Evolutionary conservation across 2,888 invertebrate species (phyloP), one percentile per base, ranked within the genome.

Genomic region (Leucania comma): DNA sequence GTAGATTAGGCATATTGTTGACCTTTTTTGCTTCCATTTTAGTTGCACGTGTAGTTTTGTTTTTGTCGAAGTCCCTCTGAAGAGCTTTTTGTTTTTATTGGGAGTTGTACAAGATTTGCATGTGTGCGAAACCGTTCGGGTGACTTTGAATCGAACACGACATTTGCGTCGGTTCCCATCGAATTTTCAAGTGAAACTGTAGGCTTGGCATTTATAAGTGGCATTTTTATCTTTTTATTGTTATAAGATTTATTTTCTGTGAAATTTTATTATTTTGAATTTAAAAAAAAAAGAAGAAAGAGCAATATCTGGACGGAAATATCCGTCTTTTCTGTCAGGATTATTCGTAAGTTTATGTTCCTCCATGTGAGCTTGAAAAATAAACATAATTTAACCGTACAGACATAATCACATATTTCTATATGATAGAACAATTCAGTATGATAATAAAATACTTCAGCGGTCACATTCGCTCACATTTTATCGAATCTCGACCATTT

Each of bases 1-100:
- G 94, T 95, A 94, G 94, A 95, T 96, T 95, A 95, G 94, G 94
- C 93, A 95, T 95, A 95, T 95, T 95, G 95, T 95, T 95, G 94
- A 95, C 93, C 93, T 94, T 96, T 93, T 96, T 95, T 95, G 92
- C 92, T 90, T 91, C 88, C 91, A 91, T 92, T 92, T 89, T 86
- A 83, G 91, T 87, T 93, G 94, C 95, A 95, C 94, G 94, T 95
- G 95, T 93, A 88, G 90, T 91, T 88, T 88, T 87, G 80, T 89
- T 92, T 94, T 94, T 95, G 91, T 90, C 86, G 74, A 73, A 73
- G 75, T 75, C 83, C 87, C 89, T 87, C 83, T 87, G 84, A 89
- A 90, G 90, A 86, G 88, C 86, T 90, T 90, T 92, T 93, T 93
- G 93, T 95, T 94, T 95, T 93, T 93, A 88, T 89, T 86, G 83